Conservation (phyloP, 2,797 vertebrate genomes). For the Bradypus variegatus region DNA sequence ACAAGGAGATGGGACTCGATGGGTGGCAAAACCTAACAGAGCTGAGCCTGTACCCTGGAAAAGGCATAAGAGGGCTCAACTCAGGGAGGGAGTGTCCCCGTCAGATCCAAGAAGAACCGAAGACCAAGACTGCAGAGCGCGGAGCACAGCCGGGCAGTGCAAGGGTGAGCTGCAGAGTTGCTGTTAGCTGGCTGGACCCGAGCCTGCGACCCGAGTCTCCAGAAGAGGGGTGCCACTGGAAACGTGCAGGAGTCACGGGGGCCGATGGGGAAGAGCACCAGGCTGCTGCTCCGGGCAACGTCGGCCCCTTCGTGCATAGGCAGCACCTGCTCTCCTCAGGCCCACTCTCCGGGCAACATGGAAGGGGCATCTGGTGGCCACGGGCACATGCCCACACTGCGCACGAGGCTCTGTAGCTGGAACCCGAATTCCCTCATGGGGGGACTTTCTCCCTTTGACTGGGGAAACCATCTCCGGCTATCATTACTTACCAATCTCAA, state of each 20-base stretch:
- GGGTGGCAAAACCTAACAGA: neutral
- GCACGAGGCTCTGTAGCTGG: neutral
- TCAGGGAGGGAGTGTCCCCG: neutral
- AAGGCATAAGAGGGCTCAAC: neutral
- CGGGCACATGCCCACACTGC: neutral
- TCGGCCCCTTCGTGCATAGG: neutral
- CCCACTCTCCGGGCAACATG: neutral
- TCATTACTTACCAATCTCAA: neutral
- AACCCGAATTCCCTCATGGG: neutral
- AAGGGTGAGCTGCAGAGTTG: neutral
- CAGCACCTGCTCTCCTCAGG: neutral
- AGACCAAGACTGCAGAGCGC: neutral
- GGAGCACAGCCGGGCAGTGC: neutral
- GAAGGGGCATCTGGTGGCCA: neutral
- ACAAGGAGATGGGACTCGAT: neutral
- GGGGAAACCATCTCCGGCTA: neutral
- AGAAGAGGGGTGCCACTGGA: neutral
- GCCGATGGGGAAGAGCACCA: neutral
- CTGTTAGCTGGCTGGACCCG: neutral
- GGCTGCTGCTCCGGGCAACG: neutral
- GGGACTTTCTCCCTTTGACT: neutral
- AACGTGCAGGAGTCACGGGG: neutral
- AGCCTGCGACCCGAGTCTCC: neutral
- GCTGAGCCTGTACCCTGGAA: neutral
- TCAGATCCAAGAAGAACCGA: neutral